A percentile compares a stretch with the other conserved stretches of the same genome.
Evolutionary conservation across 2,797 vertebrate species (phyloP).

Genomic region (Crocodylus rhombifer): DNA sequence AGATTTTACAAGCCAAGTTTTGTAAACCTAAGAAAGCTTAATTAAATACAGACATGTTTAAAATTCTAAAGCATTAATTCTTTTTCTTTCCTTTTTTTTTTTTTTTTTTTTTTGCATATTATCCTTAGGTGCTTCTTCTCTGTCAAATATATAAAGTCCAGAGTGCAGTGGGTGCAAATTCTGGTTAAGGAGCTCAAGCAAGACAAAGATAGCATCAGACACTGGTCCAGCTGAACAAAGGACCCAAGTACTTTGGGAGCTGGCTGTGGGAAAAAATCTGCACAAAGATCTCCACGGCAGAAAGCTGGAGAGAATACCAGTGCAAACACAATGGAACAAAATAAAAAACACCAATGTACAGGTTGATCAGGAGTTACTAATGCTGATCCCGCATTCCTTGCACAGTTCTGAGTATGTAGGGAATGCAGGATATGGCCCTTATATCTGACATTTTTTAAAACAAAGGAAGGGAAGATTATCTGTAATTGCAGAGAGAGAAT

Average conservation of each 20-base stretch:
- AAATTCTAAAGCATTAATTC: conserved; percentile 61
- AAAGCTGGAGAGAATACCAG: conserved; percentile 51
- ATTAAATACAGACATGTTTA: conserved; percentile 73
- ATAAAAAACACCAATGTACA: conserved; percentile 60
- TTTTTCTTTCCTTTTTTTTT: conserved; percentile 42
- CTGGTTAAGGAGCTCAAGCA: conserved; percentile 62
- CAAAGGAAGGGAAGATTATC: conserved; percentile 58
- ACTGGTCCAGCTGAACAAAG: conserved; percentile 69
- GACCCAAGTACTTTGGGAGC: conserved; percentile 67
- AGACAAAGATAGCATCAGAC: conserved; percentile 59
- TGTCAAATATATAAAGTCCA: conserved; percentile 75
- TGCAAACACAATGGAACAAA: conserved; percentile 64
- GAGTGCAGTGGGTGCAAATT: conserved; percentile 70
- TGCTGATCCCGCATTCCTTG: conserved; percentile 63
- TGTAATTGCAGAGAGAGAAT: conserved; percentile 66
- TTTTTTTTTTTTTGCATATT: conserved; percentile 72
- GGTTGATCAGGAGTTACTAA: conserved; percentile 67
- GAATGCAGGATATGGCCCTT: conserved; percentile 61
- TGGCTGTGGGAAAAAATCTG: conserved; percentile 56
- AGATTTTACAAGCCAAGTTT: conserved; percentile 70
- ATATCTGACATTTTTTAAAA: conserved; percentile 38
- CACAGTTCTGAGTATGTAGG: conserved; percentile 49
- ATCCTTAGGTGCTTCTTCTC: conserved; percentile 77
- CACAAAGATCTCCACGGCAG: conserved; percentile 57
- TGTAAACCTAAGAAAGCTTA: conserved; percentile 75